These are phyloP conservation scores for Drosophila neonasuta DNA, from an alignment of 2,888 invertebrate species.

Conservation along the genomic window DNA sequence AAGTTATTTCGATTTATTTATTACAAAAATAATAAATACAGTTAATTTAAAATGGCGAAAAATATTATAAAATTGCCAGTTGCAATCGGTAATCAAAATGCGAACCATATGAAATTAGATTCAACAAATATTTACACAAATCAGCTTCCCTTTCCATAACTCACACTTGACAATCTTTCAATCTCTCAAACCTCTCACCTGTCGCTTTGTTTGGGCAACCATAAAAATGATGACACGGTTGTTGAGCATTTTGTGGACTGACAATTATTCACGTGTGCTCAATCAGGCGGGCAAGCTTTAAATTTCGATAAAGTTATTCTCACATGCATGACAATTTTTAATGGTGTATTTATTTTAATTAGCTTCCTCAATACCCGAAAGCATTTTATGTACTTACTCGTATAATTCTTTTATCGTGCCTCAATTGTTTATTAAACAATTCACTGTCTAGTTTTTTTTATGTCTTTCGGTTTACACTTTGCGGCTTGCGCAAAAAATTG, in stretches of 20 bases:
- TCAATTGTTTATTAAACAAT: conserved; percentile 26
- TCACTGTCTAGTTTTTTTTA: conserved; percentile 6
- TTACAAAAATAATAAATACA: neutral
- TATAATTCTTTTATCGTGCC: neutral
- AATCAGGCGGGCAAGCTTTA: conserved; percentile 26
- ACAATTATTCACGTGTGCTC: conserved; percentile 21
- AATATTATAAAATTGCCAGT: neutral
- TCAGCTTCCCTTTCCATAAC: neutral
- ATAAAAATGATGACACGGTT: conserved; percentile 4
- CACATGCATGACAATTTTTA: conserved; percentile 8
- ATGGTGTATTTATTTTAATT: conserved; percentile 17
- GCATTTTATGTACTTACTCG: conserved; percentile 7
- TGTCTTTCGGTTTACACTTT: neutral
- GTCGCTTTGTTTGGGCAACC: conserved; percentile 25
- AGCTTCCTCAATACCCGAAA: neutral
- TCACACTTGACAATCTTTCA: conserved; percentile 15
- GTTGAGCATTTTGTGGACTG: conserved; percentile 1
- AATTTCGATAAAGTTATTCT: conserved; percentile 27
- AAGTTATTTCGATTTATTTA: neutral
- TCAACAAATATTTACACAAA: conserved; percentile 25
- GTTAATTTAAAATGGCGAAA: neutral
- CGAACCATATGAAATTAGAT: conserved; percentile 12
- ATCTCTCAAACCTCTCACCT: conserved; percentile 17
- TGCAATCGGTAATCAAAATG: neutral
- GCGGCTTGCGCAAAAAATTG: conserved; percentile 12